Evolutionary conservation across 1,140 invertebrate species (phyloP), one percentile per base, ranked within the genome.

Genomic region (Polyergus mexicanus): DNA sequence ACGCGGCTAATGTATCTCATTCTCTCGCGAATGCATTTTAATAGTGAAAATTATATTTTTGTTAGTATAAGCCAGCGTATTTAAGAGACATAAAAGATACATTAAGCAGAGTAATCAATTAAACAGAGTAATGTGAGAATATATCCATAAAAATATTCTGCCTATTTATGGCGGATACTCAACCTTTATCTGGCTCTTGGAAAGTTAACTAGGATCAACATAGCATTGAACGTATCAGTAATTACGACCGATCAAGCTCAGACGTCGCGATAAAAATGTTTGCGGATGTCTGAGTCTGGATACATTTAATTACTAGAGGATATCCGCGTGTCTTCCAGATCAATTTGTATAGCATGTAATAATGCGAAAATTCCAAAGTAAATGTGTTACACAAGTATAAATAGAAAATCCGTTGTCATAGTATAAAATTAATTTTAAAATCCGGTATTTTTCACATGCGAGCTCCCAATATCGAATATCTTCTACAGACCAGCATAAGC

Each of bases 261-360:
- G 88, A 81, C 75, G 10, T 66, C 7, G n/a, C 47, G 56, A 80
- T 69, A 68, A 63, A 85, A 77, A 75, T 84, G n/a, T 47, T 41
- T 58, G 66, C 69, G 65, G 77, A 88, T 44, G 87, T 80, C 88
- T 47, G 87, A 89, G 62, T 75, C 13, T 38, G 54, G 68, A 78
- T 60, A 58, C 28, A 4, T 28, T 72, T 62, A 76, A 89, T 80
- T 90, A 89, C 85, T 65, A 62, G 10, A 76, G n/a, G 28, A 69
- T 41, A n/a, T 41, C 3, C 10, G 2, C 16, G 11, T 63, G 8
- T 44, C 10, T 13, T 2, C 51, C 60, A 60, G 8, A 75, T 35
- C 25, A n/a, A 5, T 2, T 74, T 25, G 38, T 41, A 51, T 0
- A 0, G 19, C 25, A 44, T n/a, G 16, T 66, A 78, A 51, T 5